phyloP scores from a whole-genome alignment of 2,888 invertebrate genomes.

The Eristalis tenax region DNA sequence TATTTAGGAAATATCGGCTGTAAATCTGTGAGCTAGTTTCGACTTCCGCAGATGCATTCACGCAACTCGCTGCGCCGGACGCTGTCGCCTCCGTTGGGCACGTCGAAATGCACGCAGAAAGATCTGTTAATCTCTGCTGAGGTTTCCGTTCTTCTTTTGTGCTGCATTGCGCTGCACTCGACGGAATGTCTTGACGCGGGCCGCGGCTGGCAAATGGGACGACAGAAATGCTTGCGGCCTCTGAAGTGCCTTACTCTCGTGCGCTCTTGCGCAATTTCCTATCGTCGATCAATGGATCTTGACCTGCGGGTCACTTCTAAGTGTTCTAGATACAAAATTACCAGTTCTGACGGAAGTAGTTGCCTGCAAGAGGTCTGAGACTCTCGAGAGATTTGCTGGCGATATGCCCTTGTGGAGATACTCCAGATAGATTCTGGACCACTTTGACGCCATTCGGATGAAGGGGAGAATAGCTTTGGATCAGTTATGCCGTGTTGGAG shows the following conservation, averaged over 20 bases:
- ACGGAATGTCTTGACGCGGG: not conserved
- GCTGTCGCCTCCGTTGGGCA: not conserved
- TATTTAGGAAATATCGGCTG: conserved; percentile 44
- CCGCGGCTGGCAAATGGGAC: not conserved
- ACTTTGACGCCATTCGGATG: not conserved
- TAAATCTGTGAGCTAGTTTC: conserved; percentile 61
- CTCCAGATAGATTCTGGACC: not conserved
- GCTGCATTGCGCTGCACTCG: too few relatives aligned
- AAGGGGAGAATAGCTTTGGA: too few relatives aligned
- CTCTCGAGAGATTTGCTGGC: not conserved
- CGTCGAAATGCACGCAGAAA: not conserved
- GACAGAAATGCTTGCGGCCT: not conserved
- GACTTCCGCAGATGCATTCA: conserved; percentile 55
- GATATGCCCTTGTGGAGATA: not conserved
- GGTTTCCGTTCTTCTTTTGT: conserved; percentile 19
- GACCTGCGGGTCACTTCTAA: conserved; percentile 32
- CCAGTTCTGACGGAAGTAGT: not conserved
- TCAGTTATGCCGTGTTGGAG: too few relatives aligned
- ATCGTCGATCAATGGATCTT: conserved; percentile 4
- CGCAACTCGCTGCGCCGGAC: not conserved
- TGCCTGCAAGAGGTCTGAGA: not conserved
- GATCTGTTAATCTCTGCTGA: conserved; percentile 15
- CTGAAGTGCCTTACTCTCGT: not conserved
- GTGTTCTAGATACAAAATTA: conserved; percentile 43
- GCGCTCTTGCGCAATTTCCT: conserved; percentile 40